These are phyloP conservation scores for Loripinus fragilis DNA, from an alignment of 2,888 invertebrate species.

Conservation along the genomic window DNA sequence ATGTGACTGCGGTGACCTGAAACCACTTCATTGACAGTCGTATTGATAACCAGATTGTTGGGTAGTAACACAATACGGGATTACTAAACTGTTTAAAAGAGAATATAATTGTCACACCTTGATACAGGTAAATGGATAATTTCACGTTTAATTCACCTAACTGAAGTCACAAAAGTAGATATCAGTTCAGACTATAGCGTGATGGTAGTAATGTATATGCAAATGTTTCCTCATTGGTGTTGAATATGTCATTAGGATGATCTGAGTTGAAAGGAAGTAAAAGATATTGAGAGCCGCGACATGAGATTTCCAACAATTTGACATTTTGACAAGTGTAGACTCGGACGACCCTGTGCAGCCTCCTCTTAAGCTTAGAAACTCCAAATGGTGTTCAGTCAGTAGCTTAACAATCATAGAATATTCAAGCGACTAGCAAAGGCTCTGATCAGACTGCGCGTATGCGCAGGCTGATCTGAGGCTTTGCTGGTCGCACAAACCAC, in stretches of 20 bases:
- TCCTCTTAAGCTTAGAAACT: too few relatives aligned
- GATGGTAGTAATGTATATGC: constrained; percentile 11
- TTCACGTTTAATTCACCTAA: neutral
- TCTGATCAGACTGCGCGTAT: too few relatives aligned
- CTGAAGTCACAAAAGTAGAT: neutral
- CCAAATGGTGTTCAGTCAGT: too few relatives aligned
- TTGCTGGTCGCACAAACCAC: too few relatives aligned
- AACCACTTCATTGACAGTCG: constrained; percentile 10
- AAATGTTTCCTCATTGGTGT: neutral
- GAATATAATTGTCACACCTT: neutral
- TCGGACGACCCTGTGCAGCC: too few relatives aligned
- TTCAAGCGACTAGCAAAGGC: too few relatives aligned
- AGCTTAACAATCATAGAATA: too few relatives aligned
- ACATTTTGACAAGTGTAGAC: too few relatives aligned
- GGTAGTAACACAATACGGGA: constrained; percentile 10
- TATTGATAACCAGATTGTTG: constrained; percentile 2
- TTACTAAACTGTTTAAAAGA: neutral
- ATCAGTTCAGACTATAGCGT: neutral
- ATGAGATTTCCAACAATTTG: too few relatives aligned
- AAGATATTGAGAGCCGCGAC: too few relatives aligned
- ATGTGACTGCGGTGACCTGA: constrained; percentile 51
- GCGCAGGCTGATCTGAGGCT: too few relatives aligned
- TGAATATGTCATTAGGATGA: neutral
- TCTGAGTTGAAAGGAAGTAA: too few relatives aligned
- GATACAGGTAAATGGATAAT: constrained; percentile 2